Evolutionary conservation across 2,797 vertebrate genomes (phyloP).

Genomic region (Loriculus beryllinus): DNA sequence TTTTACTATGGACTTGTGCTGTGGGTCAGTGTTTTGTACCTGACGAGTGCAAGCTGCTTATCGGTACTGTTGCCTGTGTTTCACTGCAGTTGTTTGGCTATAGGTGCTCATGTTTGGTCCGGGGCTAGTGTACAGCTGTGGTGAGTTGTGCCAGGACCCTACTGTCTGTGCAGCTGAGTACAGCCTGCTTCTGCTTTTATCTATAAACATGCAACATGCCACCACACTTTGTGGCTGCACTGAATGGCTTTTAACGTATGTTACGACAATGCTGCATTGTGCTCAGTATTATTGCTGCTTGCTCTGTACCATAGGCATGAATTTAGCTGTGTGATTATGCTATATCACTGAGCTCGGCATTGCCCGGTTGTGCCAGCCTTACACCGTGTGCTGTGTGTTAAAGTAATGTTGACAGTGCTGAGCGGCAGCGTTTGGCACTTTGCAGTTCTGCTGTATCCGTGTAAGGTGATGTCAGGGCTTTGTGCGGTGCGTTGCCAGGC

Average conservation of each 20-base stretch:
- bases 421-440: neutral
- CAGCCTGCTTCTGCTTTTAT: neutral
- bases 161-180: neutral
- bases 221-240: neutral
- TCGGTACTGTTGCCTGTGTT: rapidly evolving
- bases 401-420: neutral
- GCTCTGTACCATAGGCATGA: neutral
- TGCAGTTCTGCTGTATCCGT: neutral
- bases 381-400: neutral
- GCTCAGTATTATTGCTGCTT: neutral
- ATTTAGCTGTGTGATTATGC: slow-evolving; percentile 1
- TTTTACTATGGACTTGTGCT: neutral
- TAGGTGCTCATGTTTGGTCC: neutral
- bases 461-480: neutral
- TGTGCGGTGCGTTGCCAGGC: neutral
- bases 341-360: neutral
- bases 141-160: neutral
- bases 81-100: neutral
- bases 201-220: neutral
- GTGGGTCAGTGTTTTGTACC: rapidly evolving
- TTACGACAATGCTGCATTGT: neutral
- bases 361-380: slow-evolving; percentile 28
- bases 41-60: neutral
- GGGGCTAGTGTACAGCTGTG: neutral
- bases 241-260: neutral